These are phyloP conservation scores for Seriola quinqueradiata DNA, from an alignment of 2,113 vertebrate genomes.

Conservation along the genomic window DNA sequence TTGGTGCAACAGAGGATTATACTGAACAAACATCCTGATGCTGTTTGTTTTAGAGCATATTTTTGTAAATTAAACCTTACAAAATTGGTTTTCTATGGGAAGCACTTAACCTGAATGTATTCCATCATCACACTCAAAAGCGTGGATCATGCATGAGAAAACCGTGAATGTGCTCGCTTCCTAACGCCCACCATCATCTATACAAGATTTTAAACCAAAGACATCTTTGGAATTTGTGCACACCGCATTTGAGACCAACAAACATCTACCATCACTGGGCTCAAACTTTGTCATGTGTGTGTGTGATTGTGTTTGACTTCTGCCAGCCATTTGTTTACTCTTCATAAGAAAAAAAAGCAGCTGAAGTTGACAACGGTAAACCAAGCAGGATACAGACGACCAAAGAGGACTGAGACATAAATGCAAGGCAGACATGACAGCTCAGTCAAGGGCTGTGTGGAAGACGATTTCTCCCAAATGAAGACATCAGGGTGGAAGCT, in stretches of 20 bases:
- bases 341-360: slow-evolving; percentile 19
- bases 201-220: slow-evolving; percentile 26
- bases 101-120: neutral
- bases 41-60: neutral
- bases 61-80: neutral
- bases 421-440: slow-evolving; percentile 34
- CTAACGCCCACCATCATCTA: slow-evolving; percentile 4
- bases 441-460: slow-evolving; percentile 19
- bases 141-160: too few relatives aligned
- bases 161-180: neutral
- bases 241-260: slow-evolving; percentile 20
- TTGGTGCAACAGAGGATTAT: neutral
- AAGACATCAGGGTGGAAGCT: slow-evolving; percentile 63
- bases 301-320: slow-evolving; percentile 37
- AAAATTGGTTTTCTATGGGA: neutral
- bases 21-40: neutral
- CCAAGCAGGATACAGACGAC: slow-evolving; percentile 33
- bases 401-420: slow-evolving; percentile 13
- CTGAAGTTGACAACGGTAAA: slow-evolving; percentile 43
- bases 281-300: slow-evolving; percentile 24
- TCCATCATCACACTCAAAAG: slow-evolving; percentile 9
- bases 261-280: slow-evolving; percentile 9
- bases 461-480: slow-evolving; percentile 60
- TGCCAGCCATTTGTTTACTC: slow-evolving; percentile 40
- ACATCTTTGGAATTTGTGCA: slow-evolving; percentile 12